A percentile compares a stretch with the other conserved stretches of the same genome.
phyloP scores from a whole-genome alignment of 2,113 vertebrate species.

The Sorex araneus region DNA sequence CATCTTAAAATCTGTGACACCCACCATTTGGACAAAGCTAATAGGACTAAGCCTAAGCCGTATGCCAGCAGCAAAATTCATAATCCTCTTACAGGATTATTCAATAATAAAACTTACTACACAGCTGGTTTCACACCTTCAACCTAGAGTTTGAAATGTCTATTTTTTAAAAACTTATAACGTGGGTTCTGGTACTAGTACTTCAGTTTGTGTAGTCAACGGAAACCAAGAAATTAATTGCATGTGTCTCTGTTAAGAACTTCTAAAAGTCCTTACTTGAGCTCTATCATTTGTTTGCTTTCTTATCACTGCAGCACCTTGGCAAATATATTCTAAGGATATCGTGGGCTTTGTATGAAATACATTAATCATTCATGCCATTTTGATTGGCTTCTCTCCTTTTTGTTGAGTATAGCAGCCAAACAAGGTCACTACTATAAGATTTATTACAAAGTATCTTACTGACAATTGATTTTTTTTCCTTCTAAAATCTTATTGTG shows the following conservation, averaged over 20 bases:
- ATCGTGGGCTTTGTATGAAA: conserved; percentile 71
- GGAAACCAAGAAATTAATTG: conserved; percentile 69
- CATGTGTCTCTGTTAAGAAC: conserved; percentile 67
- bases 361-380: conserved; percentile 78
- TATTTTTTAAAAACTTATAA: conserved; percentile 27
- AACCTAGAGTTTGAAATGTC: conserved; percentile 38
- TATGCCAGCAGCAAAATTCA: conserved; percentile 46
- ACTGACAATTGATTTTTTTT: conserved; percentile 74
- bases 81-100: conserved; percentile 60
- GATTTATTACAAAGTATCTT: conserved; percentile 70
- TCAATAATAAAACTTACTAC: conserved; percentile 65
- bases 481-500: conserved; percentile 63
- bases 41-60: conserved; percentile 41
- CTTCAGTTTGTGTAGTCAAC: conserved; percentile 65
- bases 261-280: conserved; percentile 65
- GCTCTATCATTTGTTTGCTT: conserved; percentile 71
- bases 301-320: conserved; percentile 65
- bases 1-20: conserved; percentile 45
- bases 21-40: conserved; percentile 46
- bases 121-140: conserved; percentile 54
- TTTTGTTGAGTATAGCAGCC: conserved; percentile 52
- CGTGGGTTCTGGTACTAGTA: conserved; percentile 41
- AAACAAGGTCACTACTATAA: conserved; percentile 68
- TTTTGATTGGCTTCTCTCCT: conserved; percentile 73
- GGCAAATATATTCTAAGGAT: conserved; percentile 76